Percentiles rank a stretch among this genome's conserved stretches.
These are phyloP conservation scores for Acromyrmex charruanus DNA, from an alignment of 1,140 invertebrate species.

Conservation along the genomic window DNA sequence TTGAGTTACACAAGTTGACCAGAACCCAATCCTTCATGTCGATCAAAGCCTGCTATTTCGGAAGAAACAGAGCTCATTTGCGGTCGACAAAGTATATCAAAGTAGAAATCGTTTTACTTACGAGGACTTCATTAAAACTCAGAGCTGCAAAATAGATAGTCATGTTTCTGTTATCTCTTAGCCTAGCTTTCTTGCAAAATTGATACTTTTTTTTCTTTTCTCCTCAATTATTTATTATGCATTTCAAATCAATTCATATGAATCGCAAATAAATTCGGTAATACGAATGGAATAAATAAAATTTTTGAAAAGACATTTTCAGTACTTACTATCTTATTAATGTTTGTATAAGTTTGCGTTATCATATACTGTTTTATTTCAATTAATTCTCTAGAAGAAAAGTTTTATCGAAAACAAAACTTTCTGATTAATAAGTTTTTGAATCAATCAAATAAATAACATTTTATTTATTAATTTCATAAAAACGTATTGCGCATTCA, in stretches of 20 bases:
- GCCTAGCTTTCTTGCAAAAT: not conserved
- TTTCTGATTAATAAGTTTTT: not conserved
- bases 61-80: not conserved
- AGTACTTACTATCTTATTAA: not conserved
- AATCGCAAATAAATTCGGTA: not conserved
- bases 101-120: slow-evolving; percentile 1
- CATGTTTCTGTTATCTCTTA: not conserved
- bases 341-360: not conserved
- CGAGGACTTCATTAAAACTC: slow-evolving; percentile 25
- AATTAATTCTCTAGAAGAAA: not conserved
- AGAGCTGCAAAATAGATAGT: not conserved
- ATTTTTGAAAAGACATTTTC: not conserved
- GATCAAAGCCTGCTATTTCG: not conserved
- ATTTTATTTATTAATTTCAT: not conserved
- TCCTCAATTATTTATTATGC: not conserved
- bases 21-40: not conserved
- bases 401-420: not conserved
- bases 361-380: not conserved
- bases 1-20: slow-evolving; percentile 28
- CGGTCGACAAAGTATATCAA: slow-evolving; percentile 1
- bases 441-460: not conserved
- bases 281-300: not conserved
- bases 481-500: not conserved
- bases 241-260: not conserved
- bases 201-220: not conserved